Percentiles rank a stretch among this genome's conserved stretches.
phyloP scores from a whole-genome alignment of 2,888 invertebrate species.

The Dasysyrphus tricinctus region DNA sequence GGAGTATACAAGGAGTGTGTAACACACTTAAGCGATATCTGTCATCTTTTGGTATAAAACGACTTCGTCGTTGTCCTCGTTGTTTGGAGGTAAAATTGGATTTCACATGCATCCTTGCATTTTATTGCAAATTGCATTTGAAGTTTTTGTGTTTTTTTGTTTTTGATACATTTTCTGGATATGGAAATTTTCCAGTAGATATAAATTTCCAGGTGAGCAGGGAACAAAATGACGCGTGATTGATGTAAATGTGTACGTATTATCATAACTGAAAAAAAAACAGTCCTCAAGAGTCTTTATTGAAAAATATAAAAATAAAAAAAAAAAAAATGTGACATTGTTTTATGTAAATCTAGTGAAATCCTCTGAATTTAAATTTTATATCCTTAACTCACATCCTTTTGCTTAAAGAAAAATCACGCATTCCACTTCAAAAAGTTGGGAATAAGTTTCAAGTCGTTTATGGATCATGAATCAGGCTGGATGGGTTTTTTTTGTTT shows the following conservation, averaged over 20 bases:
- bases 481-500: slow-evolving; percentile 18
- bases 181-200: slow-evolving; percentile 60
- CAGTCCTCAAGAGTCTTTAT: slow-evolving; percentile 33
- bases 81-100: slow-evolving; percentile 48
- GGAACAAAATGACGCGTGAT: slow-evolving; percentile 65
- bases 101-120: slow-evolving; percentile 62
- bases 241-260: slow-evolving; percentile 64
- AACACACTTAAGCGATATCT: slow-evolving; percentile 59
- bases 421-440: not conserved
- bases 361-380: not conserved
- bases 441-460: slow-evolving; percentile 37
- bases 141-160: slow-evolving; percentile 17
- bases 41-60: slow-evolving; percentile 54
- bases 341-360: not conserved
- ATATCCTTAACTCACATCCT: slow-evolving; percentile 27
- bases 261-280: slow-evolving; percentile 27
- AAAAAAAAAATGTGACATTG: slow-evolving; percentile 14
- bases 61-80: not conserved
- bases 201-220: slow-evolving; percentile 64
- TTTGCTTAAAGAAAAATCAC: slow-evolving; percentile 16
- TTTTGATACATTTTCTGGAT: slow-evolving; percentile 18
- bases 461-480: slow-evolving; percentile 46
- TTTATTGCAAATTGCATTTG: slow-evolving; percentile 73
- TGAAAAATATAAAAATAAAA: slow-evolving; percentile 21
- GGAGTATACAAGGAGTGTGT: slow-evolving; percentile 12